Evolutionary conservation across 2,888 invertebrate genomes (phyloP).

Genomic region (Eledone cirrhosa): DNA sequence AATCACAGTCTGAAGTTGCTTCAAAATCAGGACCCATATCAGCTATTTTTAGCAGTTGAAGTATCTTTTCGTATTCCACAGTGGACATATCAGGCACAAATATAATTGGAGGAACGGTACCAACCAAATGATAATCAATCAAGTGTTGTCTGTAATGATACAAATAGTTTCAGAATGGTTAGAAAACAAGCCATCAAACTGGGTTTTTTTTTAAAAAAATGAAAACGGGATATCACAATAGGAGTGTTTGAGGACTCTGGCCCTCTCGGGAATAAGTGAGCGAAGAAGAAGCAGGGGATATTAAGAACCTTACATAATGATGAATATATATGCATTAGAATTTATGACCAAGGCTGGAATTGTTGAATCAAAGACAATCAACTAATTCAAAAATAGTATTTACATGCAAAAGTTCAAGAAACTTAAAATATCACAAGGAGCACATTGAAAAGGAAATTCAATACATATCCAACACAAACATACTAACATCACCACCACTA

Average conservation of each 20-base stretch:
- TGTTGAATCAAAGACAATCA: too few relatives aligned
- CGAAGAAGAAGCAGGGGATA: background rate
- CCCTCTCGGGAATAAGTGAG: too few relatives aligned
- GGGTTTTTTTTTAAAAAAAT: background rate
- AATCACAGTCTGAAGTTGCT: slow-evolving; percentile 21
- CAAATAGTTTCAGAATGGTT: too few relatives aligned
- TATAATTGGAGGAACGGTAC: slow-evolving; percentile 44
- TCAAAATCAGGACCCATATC: slow-evolving; percentile 48
- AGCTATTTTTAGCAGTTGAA: slow-evolving; percentile 41
- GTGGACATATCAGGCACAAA: slow-evolving; percentile 44
- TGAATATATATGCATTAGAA: too few relatives aligned
- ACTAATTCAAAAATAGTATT: too few relatives aligned
- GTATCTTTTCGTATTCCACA: slow-evolving; percentile 37
- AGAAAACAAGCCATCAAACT: background rate
- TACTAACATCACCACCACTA: too few relatives aligned
- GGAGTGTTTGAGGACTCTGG: background rate
- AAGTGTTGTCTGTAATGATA: slow-evolving; percentile 42
- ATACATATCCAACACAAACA: too few relatives aligned
- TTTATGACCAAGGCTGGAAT: too few relatives aligned
- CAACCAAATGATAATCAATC: slow-evolving; percentile 42
- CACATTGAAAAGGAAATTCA: too few relatives aligned
- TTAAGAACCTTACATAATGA: background rate
- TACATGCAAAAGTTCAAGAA: too few relatives aligned
- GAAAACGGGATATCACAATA: background rate
- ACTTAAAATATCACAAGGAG: too few relatives aligned